Percentiles rank a stretch among this genome's conserved stretches.
phyloP scores from a whole-genome alignment of 1,140 invertebrate genomes.

The Leptonema lineaticorne region DNA sequence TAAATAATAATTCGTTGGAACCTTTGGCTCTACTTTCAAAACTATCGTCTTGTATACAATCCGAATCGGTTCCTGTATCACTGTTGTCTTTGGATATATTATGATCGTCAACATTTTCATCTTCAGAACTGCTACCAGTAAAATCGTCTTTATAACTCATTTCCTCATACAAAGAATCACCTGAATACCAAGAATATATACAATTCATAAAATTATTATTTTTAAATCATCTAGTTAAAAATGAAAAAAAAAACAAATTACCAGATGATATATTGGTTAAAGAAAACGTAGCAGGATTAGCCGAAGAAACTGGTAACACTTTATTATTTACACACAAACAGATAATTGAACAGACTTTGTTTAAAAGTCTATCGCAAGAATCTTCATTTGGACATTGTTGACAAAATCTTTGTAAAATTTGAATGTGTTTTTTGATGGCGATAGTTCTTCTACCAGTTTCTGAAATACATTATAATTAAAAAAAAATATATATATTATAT shows the following conservation, averaged over 20 bases:
- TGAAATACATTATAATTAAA: conserved; percentile 44
- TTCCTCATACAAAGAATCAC: conserved; percentile 50
- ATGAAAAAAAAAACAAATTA: background rate
- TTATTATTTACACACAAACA: conserved; percentile 65
- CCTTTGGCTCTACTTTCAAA: conserved; percentile 20
- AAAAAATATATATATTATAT: background rate
- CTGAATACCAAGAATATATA: too few species aligned
- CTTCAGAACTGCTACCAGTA: conserved; percentile 38
- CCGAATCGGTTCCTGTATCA: conserved; percentile 26
- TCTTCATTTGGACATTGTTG: conserved; percentile 66
- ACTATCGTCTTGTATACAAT: conserved; percentile 16
- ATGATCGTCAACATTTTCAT: conserved; percentile 26
- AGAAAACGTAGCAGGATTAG: conserved; percentile 58
- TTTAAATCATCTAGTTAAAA: background rate
- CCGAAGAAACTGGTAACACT: conserved; percentile 60
- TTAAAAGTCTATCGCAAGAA: conserved; percentile 62
- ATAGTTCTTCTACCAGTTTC: conserved; percentile 62
- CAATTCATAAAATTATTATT: conserved; percentile 31
- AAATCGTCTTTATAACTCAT: conserved; percentile 49
- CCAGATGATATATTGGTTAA: conserved; percentile 45
- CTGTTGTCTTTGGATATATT: conserved; percentile 20
- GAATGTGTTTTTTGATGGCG: conserved; percentile 62
- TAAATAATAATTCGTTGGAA: conserved; percentile 10
- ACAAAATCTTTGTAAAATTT: conserved; percentile 64
- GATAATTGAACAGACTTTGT: conserved; percentile 64